Evolutionary conservation across 2,797 vertebrate genomes (phyloP).

Genomic region (Pagetopsis macropterus): DNA sequence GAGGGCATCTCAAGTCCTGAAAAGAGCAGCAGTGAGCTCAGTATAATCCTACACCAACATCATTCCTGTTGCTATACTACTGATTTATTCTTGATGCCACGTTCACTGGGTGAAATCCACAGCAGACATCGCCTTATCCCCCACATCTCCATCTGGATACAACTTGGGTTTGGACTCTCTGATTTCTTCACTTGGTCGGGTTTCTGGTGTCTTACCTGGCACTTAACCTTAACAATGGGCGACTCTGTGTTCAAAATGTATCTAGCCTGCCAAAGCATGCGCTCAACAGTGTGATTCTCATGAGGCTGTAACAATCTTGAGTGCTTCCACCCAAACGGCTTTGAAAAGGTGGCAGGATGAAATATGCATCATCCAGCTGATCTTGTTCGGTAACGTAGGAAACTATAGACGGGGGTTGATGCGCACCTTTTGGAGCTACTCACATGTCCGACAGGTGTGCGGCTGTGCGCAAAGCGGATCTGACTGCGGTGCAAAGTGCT

Average conservation of each 20-base stretch:
- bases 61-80: conserved; percentile 76
- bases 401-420: conserved; percentile 61
- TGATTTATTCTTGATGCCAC: conserved; percentile 71
- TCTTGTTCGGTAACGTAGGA: conserved; percentile 54
- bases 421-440: conserved; percentile 56
- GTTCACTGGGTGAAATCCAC: conserved; percentile 59
- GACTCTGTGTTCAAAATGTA: conserved; percentile 37
- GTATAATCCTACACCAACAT: conserved; percentile 54
- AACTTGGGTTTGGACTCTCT: conserved; percentile 43
- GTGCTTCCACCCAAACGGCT: conserved; percentile 30
- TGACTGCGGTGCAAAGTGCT: conserved; percentile 49
- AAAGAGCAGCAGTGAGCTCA: conserved; percentile 45
- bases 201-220: conserved; percentile 22
- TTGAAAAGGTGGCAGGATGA: conserved; percentile 8
- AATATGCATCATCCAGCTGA: conserved; percentile 44
- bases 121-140: conserved; percentile 50
- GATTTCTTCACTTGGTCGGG: conserved; percentile 33
- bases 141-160: conserved; percentile 37
- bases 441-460: conserved; percentile 77
- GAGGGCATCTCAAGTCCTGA: conserved; percentile 76
- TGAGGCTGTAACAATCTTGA: conserved; percentile 21
- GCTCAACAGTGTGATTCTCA: conserved; percentile 35
- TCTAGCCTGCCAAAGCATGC: conserved; percentile 28
- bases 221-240: conserved; percentile 66
- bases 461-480: conserved; percentile 54